Evolutionary conservation across 2,888 invertebrate species (phyloP), one percentile per base, ranked within the genome.

Genomic region (Nomada ferruginata): DNA sequence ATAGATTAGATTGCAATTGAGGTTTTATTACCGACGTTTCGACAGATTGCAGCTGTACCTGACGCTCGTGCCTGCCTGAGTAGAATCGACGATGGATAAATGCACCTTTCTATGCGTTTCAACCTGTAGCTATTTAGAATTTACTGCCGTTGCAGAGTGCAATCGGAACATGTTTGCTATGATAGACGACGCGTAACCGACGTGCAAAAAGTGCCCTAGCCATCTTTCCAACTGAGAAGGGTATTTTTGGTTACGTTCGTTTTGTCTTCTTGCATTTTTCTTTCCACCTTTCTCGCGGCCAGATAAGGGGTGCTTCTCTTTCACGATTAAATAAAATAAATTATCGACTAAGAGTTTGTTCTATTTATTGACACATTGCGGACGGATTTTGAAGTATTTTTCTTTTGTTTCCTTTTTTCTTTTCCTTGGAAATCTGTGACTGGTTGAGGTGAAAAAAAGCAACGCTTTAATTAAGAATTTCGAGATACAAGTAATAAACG

Each of bases 61-160:
- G 87, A 87, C 53, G 77, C 79, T 83, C 78, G 88, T 85, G 85
- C 83, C 83, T 85, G 82, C 83, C 83, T 85, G 82, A 66, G 79
- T 85, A 83, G 69, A 63, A 63, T 63, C 44, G 80, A 76, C 26
- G 64, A 72, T 2, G 36, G 52, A 44, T 11, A 23, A 18, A 42
- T 29, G 61, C 70, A 53, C 57, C 50, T 64, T 72, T 53, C 61
- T 3, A 52, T 65, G 70, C 65, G 65, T 53, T 53, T 52, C 57
- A 57, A 11, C 26, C 23, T 20, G 47, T 36, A 71, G 53, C 42
- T 52, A 66, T 60, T 36, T 71, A 76, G 64, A 55, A 71, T 72
- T 81, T 82, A 82, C 82, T 82, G 82, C 82, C 82, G 76, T 82
- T 66, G 82, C 66, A 63, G 59, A 69, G 26, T 65, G 66, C 61